Evolutionary conservation across 2,888 invertebrate species (phyloP).

Genomic region (Phengaris alcon): DNA sequence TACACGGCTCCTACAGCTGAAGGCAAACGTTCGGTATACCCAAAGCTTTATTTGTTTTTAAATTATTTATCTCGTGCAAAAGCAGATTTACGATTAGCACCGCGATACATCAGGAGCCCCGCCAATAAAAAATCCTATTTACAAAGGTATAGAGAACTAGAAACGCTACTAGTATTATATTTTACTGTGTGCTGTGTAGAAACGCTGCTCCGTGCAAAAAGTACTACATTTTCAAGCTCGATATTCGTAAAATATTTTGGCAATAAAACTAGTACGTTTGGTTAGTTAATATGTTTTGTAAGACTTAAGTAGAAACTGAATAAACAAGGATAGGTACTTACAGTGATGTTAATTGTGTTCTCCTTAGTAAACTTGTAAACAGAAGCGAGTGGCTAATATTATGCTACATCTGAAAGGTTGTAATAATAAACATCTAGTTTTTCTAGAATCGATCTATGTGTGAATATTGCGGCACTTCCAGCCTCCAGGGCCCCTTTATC

Average conservation of each 20-base stretch:
- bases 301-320: too few species aligned
- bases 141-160: slow-evolving; percentile 41
- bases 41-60: slow-evolving; percentile 72
- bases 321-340: too few species aligned
- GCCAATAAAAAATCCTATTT: slow-evolving; percentile 64
- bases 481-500: slow-evolving; percentile 40
- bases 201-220: background rate
- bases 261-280: too few species aligned
- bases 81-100: slow-evolving; percentile 76
- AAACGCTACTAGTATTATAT: background rate
- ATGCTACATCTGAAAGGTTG: too few species aligned
- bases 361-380: too few species aligned
- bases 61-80: slow-evolving; percentile 75
- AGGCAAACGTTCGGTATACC: slow-evolving; percentile 11
- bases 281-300: too few species aligned
- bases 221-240: too few species aligned
- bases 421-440: too few species aligned
- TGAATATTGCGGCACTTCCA: slow-evolving; percentile 37
- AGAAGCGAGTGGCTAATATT: too few species aligned
- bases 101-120: slow-evolving; percentile 71
- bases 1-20: background rate
- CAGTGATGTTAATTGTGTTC: too few species aligned
- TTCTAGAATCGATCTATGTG: too few species aligned
- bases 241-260: too few species aligned
- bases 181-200: background rate